phyloP scores from a whole-genome alignment of 2,888 invertebrate species.

The Mythimna loreyi region DNA sequence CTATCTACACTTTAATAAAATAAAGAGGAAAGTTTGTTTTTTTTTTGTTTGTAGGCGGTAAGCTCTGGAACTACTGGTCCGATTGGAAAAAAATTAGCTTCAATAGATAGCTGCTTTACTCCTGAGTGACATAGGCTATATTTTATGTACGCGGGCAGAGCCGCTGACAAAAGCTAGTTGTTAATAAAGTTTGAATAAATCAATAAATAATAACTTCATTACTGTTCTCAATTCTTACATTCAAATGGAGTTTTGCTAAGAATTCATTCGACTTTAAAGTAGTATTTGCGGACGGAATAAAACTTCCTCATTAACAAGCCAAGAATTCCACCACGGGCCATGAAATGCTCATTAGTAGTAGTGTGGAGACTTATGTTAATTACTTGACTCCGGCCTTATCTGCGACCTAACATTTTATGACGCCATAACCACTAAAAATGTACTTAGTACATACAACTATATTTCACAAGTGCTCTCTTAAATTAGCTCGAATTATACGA shows the following conservation, averaged over 20 bases:
- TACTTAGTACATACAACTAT: conserved; percentile 41
- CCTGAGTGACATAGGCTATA: too few relatives aligned
- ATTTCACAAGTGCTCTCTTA: conserved; percentile 44
- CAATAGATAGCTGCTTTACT: too few relatives aligned
- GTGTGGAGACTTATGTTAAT: conserved; percentile 48
- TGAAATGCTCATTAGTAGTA: conserved; percentile 45
- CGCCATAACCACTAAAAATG: conserved; percentile 52
- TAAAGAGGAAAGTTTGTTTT: too few relatives aligned
- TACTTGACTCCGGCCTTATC: conserved; percentile 45
- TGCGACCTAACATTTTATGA: conserved; percentile 43
- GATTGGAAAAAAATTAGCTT: too few relatives aligned
- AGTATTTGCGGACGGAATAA: conserved; percentile 1
- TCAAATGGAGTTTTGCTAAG: neutral
- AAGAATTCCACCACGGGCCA: conserved; percentile 22
- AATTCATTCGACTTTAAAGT: neutral
- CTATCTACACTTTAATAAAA: too few relatives aligned
- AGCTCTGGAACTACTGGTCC: too few relatives aligned
- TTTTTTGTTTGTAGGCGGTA: too few relatives aligned
- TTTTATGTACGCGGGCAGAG: too few relatives aligned
- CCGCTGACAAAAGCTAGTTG: too few relatives aligned
- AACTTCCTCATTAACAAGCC: conserved; percentile 10
- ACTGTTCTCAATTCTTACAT: neutral
- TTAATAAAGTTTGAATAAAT: too few relatives aligned
- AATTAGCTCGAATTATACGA: conserved; percentile 44
- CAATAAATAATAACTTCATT: neutral